Percentiles rank a stretch among this genome's conserved stretches.
Conservation (phyloP, 2,113 vertebrate species). For the Saccopteryx bilineata region DNA sequence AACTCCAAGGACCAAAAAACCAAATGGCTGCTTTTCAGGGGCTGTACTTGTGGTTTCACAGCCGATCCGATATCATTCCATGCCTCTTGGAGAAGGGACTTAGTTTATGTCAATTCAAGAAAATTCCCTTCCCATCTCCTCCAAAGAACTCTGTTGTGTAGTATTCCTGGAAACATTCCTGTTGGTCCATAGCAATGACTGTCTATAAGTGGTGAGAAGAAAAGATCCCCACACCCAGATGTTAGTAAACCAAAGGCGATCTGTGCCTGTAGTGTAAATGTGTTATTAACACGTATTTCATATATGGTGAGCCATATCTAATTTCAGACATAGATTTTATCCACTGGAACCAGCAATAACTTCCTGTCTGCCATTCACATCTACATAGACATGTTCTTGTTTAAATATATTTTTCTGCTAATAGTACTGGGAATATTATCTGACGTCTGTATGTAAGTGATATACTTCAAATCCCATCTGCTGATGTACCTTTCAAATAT, state of each 20-base stretch:
- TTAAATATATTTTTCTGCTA: slow-evolving; percentile 75
- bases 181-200: not conserved
- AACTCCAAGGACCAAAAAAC: not conserved
- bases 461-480: slow-evolving; percentile 79
- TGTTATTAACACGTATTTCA: slow-evolving; percentile 61
- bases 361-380: slow-evolving; percentile 55
- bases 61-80: not conserved
- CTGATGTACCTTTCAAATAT: slow-evolving; percentile 82
- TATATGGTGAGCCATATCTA: slow-evolving; percentile 40
- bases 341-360: slow-evolving; percentile 22
- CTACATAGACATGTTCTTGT: slow-evolving; percentile 43
- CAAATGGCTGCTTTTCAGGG: not conserved
- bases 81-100: not conserved
- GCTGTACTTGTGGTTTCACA: not conserved
- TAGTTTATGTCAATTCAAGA: not conserved
- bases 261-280: not conserved
- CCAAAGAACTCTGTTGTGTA: slow-evolving; percentile 49
- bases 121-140: not conserved
- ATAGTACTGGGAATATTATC: slow-evolving; percentile 64
- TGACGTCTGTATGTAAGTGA: slow-evolving; percentile 73
- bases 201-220: not conserved
- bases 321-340: slow-evolving; percentile 74
- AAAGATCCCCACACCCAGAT: not conserved
- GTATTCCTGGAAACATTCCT: slow-evolving; percentile 47
- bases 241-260: slow-evolving; percentile 54